Evolutionary conservation across 1,140 invertebrate genomes (phyloP), one percentile per base, ranked within the genome.

Genomic region (Nasonia giraulti): DNA sequence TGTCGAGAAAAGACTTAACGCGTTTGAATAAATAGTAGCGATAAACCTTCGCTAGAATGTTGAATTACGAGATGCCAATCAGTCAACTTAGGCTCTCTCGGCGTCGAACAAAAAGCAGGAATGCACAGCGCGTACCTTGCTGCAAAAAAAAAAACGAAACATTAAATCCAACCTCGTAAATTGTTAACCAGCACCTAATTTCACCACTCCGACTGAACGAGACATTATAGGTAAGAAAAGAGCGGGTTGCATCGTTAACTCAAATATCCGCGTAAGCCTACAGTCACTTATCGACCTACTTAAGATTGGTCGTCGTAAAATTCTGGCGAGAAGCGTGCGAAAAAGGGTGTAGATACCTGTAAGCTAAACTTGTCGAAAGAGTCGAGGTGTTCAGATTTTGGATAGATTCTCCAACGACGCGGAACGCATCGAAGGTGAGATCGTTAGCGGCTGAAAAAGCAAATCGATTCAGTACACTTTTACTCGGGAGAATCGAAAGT

Each of bases 381-480:
- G 40, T 10, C 10, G 40, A 44, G 7, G 10, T 44, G 40, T 44
- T 44, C 69, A 33, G 69, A 71, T 12, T 27, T 71, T 14, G 0
- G 55, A 68, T 8, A 62, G 69, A 86, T 83, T 83, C 86, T 74
- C 4, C 80, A 85, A 86, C 81, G 88, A 86, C 85, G 87, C 86
- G 84, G 33, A 37, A 37, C 33, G 2, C 85, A 87, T 89, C 81
- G 81, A 74, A 83, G 80, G 86, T 86, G 86, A 86, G 85, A 89
- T 87, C 86, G 85, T 86, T 85, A 87, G 87, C 86, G 78, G 86
- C 80, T 81, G 87, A 89, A 88, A 20, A 82, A 69, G 87, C 85
- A 86, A 88, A 89, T 89, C 87, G 85, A 89, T 89, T 87, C 86
- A 88, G 81, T 87, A 83, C 86, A 88, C 87, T 90, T 89, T 90